Evolutionary conservation across 2,888 invertebrate genomes (phyloP), one percentile per base, ranked within the genome.

Genomic region (Apodemia duryi): DNA sequence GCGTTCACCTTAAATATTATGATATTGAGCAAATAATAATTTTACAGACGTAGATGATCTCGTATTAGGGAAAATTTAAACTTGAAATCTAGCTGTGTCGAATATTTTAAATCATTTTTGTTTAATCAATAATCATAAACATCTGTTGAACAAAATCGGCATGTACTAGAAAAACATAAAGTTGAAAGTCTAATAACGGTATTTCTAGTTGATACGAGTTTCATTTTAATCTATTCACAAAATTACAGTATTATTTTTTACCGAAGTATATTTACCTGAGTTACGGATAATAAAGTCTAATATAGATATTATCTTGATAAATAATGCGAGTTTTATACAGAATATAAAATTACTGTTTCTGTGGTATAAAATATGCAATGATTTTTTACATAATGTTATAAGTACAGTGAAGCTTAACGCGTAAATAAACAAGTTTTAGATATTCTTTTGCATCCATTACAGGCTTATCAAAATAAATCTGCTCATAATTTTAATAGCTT

Each of bases 291-390:
- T 57, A 29, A 57, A 57, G 28, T 57, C 54, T 57, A 10, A 57
- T 21, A 28, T 32, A 57, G 54, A 57, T 57, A 32, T 57, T 29
- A 57, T 57, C 54, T 57, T 13, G 29, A 32, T 57, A 28, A 57
- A 29, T 57, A 32, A 57, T 57, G 54, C 13, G 32, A 57, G 54
- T 57, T 57, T 57, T 57, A 57, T 57, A 57, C 54, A 32, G 54
- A 57, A 57, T 32, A 57, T 57, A 28, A 29, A 29, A 57, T 57
- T 57, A 57, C 54, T 28, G 54, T 32, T 57, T 29, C 54, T 29
- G 28, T 13, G 29, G 29, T 29, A 32, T 54, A 54, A 54, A 54
- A 54, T 54, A 54, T 54, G 54, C 28, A 57, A 57, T 57, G 32
- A 57, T 32, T 57, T 29, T 57, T 57, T 57, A 46, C 46, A 46